These are phyloP conservation scores for Epiblema foenella DNA, from an alignment of 2,888 invertebrate genomes.

Conservation along the genomic window DNA sequence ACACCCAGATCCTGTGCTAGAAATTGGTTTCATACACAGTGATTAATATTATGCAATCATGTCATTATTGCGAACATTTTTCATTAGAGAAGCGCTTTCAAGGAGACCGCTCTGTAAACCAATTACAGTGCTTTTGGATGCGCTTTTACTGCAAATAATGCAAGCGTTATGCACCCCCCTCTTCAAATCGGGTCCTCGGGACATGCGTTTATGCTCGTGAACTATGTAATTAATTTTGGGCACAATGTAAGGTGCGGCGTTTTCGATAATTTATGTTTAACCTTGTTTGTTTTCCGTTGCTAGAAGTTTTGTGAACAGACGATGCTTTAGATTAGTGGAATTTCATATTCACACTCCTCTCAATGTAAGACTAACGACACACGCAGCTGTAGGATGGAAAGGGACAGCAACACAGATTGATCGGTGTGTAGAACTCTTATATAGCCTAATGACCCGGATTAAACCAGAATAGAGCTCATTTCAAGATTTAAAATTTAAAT, in stretches of 20 bases:
- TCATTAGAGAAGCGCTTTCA: conserved; percentile 49
- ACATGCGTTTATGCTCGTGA: conserved; percentile 62
- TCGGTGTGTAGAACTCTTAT: too few relatives aligned
- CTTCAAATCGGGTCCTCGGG: conserved; percentile 52
- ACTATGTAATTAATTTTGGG: conserved; percentile 77
- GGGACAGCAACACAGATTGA: too few relatives aligned
- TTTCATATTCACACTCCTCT: not conserved
- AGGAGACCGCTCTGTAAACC: conserved; percentile 62
- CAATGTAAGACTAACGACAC: too few relatives aligned
- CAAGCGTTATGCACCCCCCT: conserved; percentile 50
- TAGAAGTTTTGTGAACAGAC: conserved; percentile 5
- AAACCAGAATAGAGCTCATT: not conserved
- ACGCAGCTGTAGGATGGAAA: too few relatives aligned
- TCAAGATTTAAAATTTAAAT: too few relatives aligned
- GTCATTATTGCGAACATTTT: conserved; percentile 36
- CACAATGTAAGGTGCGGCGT: conserved; percentile 65
- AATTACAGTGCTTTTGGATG: conserved; percentile 67
- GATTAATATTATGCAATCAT: conserved; percentile 40
- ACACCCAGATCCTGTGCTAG: conserved; percentile 30
- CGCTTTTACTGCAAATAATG: conserved; percentile 71
- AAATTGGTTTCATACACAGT: conserved; percentile 36
- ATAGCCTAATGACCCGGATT: not conserved
- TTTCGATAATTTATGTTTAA: conserved; percentile 65
- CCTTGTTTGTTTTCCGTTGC: conserved; percentile 51
- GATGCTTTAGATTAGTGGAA: not conserved